Conservation (phyloP, 2,888 invertebrate species). For the Leucoptera coffeella region DNA sequence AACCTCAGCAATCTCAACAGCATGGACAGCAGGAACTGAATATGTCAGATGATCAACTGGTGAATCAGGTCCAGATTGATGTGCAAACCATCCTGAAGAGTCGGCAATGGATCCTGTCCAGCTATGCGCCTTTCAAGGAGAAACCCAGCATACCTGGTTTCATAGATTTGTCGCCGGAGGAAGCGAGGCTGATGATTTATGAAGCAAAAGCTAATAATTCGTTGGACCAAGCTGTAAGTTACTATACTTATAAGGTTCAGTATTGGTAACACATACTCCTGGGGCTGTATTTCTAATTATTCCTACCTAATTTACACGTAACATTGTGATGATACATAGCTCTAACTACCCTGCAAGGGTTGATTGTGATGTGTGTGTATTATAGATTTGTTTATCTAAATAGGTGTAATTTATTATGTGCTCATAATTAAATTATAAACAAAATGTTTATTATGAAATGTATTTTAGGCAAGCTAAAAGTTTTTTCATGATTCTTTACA, state of each 20-base stretch:
- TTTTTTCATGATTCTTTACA: no score
- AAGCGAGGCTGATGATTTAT: constrained; percentile 68
- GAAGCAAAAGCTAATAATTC: constrained; percentile 63
- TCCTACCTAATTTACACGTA: no score
- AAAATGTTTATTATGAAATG: no score
- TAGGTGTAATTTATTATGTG: constrained; percentile 1
- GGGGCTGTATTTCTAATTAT: no score
- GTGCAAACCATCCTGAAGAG: constrained; percentile 59
- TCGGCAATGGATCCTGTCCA: constrained; percentile 76
- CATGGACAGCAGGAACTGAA: constrained; percentile 15
- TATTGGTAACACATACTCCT: no score
- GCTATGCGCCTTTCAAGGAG: constrained; percentile 72
- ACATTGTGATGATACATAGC: no score
- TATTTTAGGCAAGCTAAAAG: no score
- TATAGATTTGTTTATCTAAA: no score
- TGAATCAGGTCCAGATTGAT: constrained; percentile 50
- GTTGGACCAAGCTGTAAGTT: constrained; percentile 60
- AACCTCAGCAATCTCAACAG: constrained; percentile 13
- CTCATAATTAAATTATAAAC: no score
- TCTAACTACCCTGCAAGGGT: no score
- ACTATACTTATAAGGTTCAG: no score
- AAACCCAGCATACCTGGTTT: constrained; percentile 67
- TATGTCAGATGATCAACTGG: constrained; percentile 16
- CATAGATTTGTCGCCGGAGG: constrained; percentile 70
- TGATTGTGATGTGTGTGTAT: neutral